phyloP scores from a whole-genome alignment of 2,797 vertebrate genomes.

The Dermochelys coriacea region DNA sequence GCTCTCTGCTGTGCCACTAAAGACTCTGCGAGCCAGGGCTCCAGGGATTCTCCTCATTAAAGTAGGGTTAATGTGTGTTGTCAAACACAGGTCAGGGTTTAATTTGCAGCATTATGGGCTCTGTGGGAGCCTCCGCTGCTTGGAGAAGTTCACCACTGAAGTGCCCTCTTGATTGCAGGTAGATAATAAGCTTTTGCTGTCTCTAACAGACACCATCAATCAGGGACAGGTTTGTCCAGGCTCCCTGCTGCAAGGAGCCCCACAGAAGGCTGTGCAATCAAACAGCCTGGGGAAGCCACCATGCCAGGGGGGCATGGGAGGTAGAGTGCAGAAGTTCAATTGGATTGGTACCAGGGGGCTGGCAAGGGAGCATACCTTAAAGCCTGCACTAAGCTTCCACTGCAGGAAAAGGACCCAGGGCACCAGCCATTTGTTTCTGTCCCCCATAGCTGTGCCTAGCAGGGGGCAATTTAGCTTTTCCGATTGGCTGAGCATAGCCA shows the following conservation, averaged over 20 bases:
- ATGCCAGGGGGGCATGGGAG: neutral
- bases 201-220: neutral
- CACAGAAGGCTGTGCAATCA: neutral
- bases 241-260: neutral
- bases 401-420: fast-evolving
- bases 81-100: slow-evolving; percentile 70
- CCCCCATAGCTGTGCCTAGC: neutral
- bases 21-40: neutral
- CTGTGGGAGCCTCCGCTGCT: slow-evolving; percentile 22
- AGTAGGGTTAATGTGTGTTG: neutral
- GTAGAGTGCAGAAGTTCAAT: neutral
- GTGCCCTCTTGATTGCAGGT: slow-evolving; percentile 64
- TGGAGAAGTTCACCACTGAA: neutral
- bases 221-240: neutral
- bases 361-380: fast-evolving
- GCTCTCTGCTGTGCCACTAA: neutral
- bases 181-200: slow-evolving; percentile 55
- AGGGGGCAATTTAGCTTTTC: neutral
- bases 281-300: neutral
- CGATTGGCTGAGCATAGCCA: neutral
- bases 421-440: neutral
- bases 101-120: slow-evolving; percentile 45
- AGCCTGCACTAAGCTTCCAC: neutral
- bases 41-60: neutral
- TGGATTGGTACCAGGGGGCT: neutral